These are phyloP conservation scores for Lumbricus terrestris DNA, from an alignment of 2,888 invertebrate genomes.

Conservation along the genomic window DNA sequence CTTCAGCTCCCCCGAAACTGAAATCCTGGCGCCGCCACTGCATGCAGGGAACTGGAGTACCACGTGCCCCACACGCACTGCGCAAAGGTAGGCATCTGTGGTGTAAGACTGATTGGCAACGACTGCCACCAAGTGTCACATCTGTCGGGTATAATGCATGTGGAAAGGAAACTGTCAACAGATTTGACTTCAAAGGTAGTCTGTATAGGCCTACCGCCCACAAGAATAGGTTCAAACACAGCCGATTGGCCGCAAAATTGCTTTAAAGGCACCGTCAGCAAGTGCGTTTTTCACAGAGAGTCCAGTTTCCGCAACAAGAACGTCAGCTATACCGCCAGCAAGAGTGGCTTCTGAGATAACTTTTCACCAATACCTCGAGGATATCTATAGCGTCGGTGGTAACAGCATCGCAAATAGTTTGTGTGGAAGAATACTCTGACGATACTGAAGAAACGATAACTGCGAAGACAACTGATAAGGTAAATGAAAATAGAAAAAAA, in stretches of 20 bases:
- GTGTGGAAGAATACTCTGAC: background rate
- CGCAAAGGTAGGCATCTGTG: background rate
- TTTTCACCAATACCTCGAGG: background rate
- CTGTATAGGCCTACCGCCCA: too few species aligned
- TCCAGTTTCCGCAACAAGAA: background rate
- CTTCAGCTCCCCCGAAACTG: too few species aligned
- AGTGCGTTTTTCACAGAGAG: background rate
- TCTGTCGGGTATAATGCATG: background rate
- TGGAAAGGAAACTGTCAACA: background rate
- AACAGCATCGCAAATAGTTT: background rate
- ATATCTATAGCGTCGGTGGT: too few species aligned
- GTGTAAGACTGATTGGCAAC: background rate
- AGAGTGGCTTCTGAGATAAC: background rate
- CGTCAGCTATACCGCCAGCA: background rate
- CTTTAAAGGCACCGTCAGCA: background rate
- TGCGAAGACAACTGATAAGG: background rate
- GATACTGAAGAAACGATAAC: background rate
- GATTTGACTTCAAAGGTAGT: background rate
- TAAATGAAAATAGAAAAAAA: background rate
- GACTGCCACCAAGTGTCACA: background rate
- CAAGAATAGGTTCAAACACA: background rate
- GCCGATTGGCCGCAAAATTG: too few species aligned
- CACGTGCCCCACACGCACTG: background rate
- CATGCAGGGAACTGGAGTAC: too few species aligned
- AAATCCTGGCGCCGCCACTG: too few species aligned